phyloP scores from a whole-genome alignment of 2,888 invertebrate species.

The Parnassius orleans region DNA sequence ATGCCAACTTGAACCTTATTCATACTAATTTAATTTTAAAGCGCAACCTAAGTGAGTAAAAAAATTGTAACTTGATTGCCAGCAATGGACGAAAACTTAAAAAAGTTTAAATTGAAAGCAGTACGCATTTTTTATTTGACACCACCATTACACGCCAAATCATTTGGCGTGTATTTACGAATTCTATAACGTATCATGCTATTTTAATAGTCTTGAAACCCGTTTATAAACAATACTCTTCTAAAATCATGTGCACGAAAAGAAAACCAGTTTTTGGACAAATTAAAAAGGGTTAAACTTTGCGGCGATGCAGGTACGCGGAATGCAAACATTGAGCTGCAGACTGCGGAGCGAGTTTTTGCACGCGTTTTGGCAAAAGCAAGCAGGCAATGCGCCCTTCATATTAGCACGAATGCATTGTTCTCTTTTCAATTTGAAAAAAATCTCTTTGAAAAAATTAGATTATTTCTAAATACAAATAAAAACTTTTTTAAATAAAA shows the following conservation, averaged over 20 bases:
- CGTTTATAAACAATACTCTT: conserved; percentile 19
- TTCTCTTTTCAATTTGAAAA: conserved; percentile 13
- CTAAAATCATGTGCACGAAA: conserved; percentile 25
- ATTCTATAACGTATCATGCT: conserved; percentile 1
- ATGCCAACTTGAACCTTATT: too few species aligned
- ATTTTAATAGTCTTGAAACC: conserved; percentile 14
- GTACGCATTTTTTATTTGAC: conserved; percentile 12
- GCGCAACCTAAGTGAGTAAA: too few species aligned
- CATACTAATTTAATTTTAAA: too few species aligned
- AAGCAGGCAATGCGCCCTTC: conserved; percentile 21
- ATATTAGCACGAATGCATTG: conserved; percentile 13
- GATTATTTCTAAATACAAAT: too few species aligned
- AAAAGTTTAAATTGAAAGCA: background rate
- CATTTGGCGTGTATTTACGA: conserved; percentile 12
- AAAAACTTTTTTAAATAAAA: too few species aligned
- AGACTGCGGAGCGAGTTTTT: conserved; percentile 53
- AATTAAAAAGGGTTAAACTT: conserved; percentile 48
- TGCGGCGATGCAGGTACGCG: conserved; percentile 60
- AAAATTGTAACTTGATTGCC: too few species aligned
- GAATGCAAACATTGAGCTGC: conserved; percentile 68
- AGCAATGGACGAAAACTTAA: too few species aligned
- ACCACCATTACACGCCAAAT: conserved; percentile 13
- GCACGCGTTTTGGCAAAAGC: conserved; percentile 36
- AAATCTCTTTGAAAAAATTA: too few species aligned
- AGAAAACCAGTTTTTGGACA: conserved; percentile 35